A percentile compares a stretch with the other conserved stretches of the same genome.
Conservation (phyloP, 2,888 invertebrate species). For the Heliconius ismenius region DNA sequence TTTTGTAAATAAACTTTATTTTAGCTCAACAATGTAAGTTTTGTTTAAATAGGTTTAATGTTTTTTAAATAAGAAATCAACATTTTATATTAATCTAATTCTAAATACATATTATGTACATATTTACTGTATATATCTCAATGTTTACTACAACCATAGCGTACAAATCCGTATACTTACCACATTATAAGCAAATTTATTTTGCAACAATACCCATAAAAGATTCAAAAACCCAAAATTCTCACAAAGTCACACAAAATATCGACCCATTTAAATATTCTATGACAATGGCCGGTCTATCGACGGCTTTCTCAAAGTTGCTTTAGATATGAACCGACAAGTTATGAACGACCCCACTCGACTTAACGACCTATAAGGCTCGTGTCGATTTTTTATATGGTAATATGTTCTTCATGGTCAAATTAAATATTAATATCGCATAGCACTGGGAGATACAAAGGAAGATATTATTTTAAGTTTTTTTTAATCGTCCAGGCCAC, state of each 20-base stretch:
- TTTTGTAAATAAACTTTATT: no score
- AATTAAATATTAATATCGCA: conserved; percentile 40
- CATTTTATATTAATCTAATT: no score
- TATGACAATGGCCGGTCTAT: conserved; percentile 47
- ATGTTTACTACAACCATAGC: no score
- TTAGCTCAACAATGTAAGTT: no score
- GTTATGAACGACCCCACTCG: conserved; percentile 54
- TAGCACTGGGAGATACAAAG: conserved; percentile 34
- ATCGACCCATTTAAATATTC: conserved; percentile 42
- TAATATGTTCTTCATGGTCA: conserved; percentile 44
- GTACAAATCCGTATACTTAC: no score
- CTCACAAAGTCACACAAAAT: neutral
- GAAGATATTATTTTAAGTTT: neutral
- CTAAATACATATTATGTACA: no score
- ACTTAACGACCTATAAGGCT: conserved; percentile 44
- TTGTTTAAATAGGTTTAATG: no score
- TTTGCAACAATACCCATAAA: neutral
- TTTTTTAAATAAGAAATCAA: no score
- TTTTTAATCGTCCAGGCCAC: no score
- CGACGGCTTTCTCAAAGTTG: conserved; percentile 52
- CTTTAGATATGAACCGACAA: conserved; percentile 55
- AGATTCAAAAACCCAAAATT: neutral
- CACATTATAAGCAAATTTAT: neutral
- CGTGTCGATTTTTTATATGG: conserved; percentile 50
- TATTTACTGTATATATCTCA: no score